phyloP scores from a whole-genome alignment of 1,140 invertebrate genomes.

The Cydia fagiglandana region DNA sequence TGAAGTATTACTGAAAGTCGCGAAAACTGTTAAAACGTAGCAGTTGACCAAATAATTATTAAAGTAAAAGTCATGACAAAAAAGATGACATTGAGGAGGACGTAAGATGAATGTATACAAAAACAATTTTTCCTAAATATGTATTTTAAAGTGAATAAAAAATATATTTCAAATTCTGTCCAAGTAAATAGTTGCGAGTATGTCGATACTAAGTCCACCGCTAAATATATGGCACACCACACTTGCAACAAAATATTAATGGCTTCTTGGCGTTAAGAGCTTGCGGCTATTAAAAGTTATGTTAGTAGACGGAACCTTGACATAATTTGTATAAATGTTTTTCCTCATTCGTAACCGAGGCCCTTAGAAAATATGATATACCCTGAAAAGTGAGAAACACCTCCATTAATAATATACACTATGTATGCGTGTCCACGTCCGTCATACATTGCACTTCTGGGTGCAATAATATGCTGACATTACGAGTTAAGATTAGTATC shows the following conservation, averaged over 20 bases:
- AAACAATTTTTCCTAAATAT: too few relatives aligned
- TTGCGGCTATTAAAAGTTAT: conserved; percentile 41
- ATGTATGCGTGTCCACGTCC: conserved; percentile 18
- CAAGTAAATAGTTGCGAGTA: not conserved
- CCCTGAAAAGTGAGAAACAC: conserved; percentile 26
- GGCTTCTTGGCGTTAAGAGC: conserved; percentile 16
- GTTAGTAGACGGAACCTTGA: conserved; percentile 51
- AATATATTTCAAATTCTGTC: not conserved
- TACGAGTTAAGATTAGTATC: conserved; percentile 16
- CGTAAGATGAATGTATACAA: too few relatives aligned
- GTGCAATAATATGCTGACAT: conserved; percentile 1
- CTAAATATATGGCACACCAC: not conserved
- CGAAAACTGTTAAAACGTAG: too few relatives aligned
- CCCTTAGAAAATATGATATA: conserved; percentile 41
- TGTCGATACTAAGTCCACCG: not conserved
- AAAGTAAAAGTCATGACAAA: too few relatives aligned
- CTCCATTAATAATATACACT: conserved; percentile 28
- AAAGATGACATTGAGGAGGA: too few relatives aligned
- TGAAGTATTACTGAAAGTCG: too few relatives aligned
- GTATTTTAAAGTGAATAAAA: not conserved
- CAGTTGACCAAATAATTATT: too few relatives aligned
- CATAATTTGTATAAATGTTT: conserved; percentile 51
- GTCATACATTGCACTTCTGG: conserved; percentile 22
- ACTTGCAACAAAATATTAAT: conserved; percentile 8
- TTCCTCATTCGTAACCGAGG: conserved; percentile 59